Evolutionary conservation across 2,113 vertebrate species (phyloP).

Genomic region (Suncus etruscus): DNA sequence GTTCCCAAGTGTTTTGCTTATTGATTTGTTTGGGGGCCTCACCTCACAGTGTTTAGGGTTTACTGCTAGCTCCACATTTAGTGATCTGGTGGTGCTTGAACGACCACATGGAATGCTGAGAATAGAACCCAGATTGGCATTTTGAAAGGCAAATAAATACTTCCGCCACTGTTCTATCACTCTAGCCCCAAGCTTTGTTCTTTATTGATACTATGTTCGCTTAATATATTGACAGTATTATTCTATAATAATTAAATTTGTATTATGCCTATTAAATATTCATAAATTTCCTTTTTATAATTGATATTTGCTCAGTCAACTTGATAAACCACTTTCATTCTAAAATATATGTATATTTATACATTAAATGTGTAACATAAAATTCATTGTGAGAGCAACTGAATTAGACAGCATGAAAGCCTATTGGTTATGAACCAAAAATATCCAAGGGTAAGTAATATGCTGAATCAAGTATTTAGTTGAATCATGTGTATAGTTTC

Average conservation of each 20-base stretch:
- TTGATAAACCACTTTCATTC: background rate
- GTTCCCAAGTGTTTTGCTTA: too few species aligned
- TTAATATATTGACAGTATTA: background rate
- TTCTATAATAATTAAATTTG: background rate
- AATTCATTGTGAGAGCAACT: background rate
- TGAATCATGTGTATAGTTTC: constrained; percentile 49
- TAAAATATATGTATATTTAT: background rate
- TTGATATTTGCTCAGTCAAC: background rate
- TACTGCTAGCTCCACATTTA: too few species aligned
- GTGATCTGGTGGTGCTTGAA: too few species aligned
- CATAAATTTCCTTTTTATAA: background rate
- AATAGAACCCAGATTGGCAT: too few species aligned
- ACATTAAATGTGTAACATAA: background rate
- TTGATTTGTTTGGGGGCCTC: too few species aligned
- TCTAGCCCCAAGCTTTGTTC: background rate
- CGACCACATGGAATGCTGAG: too few species aligned
- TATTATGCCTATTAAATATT: background rate
- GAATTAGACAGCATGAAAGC: background rate
- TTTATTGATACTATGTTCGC: background rate
- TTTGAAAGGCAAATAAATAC: too few species aligned
- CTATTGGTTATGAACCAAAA: background rate
- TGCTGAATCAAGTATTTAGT: constrained; percentile 44
- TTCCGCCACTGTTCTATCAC: too few species aligned
- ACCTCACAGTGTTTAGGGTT: too few species aligned
- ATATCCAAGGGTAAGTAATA: constrained; percentile 2